Evolutionary conservation across 2,888 invertebrate genomes (phyloP), one percentile per base, ranked within the genome.

Genomic region (Archips crataeganus): DNA sequence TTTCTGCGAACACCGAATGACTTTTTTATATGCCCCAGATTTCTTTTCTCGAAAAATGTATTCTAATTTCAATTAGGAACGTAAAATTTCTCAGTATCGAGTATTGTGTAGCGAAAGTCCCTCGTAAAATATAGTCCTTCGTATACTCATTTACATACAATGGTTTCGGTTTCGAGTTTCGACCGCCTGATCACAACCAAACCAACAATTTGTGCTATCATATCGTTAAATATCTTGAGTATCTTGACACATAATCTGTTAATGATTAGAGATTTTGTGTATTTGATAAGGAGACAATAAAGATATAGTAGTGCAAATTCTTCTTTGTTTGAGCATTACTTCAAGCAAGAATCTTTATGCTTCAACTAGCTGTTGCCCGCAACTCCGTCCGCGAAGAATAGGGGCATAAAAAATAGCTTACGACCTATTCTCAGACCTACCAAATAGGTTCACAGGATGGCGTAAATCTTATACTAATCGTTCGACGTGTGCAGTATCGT

Each of bases 71-170:
- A 23, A 54, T 54, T 54, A 23, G 23, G 54, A n/a, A 32, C 11
- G 9, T 15, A 23, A 15, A 54, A 32, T 32, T 54, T 57, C 57
- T 57, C 57, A 32, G 57, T 57, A 57, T 57, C 32, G 1, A 10
- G 10, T 9, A 54, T 10, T 0, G 54, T 23, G 54, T 23, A 23
- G 39, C 39, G 39, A 57, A 57, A 57, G 57, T 32, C 11, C 32
- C 11, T 10, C 11, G 2, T 11, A 3, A 10, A 32, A 57, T 32
- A 32, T 11, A 32, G 57, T 57, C 11, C 57, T 32, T 32, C 11
- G 57, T n/a, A 2, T n/a, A 34, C 54, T 23, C 2, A 71, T 71
- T 65, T 65, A 23, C 71, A 70, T 68, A 75, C 74, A 74, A 74
- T 70, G 60, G 60, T 61, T 65, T n/a, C n/a, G n/a, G n/a, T n/a